phyloP scores from a whole-genome alignment of 2,888 invertebrate species.

The Cepaea hortensis region DNA sequence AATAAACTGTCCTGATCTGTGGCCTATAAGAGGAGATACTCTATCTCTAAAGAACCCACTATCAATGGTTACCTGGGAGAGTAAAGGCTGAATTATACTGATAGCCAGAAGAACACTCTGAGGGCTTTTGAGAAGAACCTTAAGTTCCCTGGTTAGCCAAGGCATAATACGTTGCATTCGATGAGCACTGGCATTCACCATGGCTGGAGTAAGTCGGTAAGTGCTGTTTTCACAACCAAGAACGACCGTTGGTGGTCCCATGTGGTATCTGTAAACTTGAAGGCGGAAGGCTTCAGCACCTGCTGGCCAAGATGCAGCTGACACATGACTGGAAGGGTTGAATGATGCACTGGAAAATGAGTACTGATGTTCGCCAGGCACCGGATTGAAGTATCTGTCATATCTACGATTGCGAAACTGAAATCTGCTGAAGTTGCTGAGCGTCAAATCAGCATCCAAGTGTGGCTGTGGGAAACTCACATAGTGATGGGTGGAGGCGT shows the following conservation, averaged over 20 bases:
- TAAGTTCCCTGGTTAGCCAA: conserved; percentile 91
- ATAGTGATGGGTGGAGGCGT: conserved; percentile 30
- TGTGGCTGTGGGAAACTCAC: conserved; percentile 36
- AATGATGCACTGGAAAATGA: conserved; percentile 34
- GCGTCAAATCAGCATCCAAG: conserved; percentile 45
- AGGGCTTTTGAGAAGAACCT: conserved; percentile 81
- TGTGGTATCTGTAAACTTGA: conserved; percentile 31
- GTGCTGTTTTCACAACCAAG: conserved; percentile 47
- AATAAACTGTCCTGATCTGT: conserved; percentile 88
- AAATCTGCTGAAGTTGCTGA: conserved; percentile 48
- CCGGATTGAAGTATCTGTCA: conserved; percentile 37
- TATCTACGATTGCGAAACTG: conserved; percentile 44
- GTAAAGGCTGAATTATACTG: conserved; percentile 47
- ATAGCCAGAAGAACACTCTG: conserved; percentile 56
- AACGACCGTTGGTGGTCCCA: conserved; percentile 43
- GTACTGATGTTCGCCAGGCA: conserved; percentile 46
- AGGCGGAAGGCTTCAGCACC: conserved; percentile 46
- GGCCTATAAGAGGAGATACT: conserved; percentile 83
- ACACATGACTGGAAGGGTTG: conserved; percentile 42
- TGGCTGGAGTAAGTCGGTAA: conserved; percentile 48
- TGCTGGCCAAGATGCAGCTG: conserved; percentile 44
- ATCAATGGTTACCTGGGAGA: conserved; percentile 64
- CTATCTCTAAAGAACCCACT: conserved; percentile 83
- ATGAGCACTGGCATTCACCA: conserved; percentile 48
- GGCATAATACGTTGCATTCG: conserved; percentile 86